These are phyloP conservation scores for Epizoanthus rinbou DNA, from an alignment of 92 coral and sea anemone genomes.

Conservation along the genomic window DNA sequence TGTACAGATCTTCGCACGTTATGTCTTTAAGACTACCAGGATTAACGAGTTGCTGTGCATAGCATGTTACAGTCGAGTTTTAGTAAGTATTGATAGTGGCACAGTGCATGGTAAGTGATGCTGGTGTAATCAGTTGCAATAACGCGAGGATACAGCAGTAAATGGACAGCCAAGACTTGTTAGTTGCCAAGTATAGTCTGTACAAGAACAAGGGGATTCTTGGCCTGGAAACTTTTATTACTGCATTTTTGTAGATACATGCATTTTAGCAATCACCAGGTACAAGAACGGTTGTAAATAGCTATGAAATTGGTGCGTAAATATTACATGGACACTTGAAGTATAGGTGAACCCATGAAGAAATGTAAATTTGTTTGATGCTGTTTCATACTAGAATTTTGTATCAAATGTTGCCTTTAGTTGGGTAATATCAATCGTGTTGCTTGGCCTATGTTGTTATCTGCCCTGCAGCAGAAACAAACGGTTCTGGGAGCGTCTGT, in stretches of 20 bases:
- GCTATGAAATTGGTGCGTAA: not conserved
- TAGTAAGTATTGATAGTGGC: not conserved
- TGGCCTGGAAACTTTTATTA: not conserved
- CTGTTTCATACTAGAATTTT: not conserved
- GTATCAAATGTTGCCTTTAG: not conserved
- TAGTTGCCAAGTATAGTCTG: too few species aligned
- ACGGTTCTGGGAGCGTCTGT: too few species aligned
- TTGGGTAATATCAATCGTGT: not conserved
- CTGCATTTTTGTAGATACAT: not conserved
- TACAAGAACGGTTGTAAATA: not conserved
- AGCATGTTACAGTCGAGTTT: not conserved
- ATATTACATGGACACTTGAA: not conserved
- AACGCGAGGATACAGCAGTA: too few species aligned
- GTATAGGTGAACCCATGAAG: not conserved
- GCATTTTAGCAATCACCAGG: not conserved
- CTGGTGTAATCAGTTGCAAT: too few species aligned
- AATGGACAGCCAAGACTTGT: too few species aligned
- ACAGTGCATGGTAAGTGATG: not conserved
- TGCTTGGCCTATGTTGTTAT: not conserved
- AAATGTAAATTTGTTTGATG: not conserved
- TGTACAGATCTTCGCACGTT: slow-evolving; percentile 7
- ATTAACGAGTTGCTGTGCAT: not conserved
- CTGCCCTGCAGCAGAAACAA: not conserved
- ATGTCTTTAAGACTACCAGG: not conserved
- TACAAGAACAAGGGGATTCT: too few species aligned